Evolutionary conservation across 2,113 vertebrate species (phyloP).

Genomic region (Cairina moschata): DNA sequence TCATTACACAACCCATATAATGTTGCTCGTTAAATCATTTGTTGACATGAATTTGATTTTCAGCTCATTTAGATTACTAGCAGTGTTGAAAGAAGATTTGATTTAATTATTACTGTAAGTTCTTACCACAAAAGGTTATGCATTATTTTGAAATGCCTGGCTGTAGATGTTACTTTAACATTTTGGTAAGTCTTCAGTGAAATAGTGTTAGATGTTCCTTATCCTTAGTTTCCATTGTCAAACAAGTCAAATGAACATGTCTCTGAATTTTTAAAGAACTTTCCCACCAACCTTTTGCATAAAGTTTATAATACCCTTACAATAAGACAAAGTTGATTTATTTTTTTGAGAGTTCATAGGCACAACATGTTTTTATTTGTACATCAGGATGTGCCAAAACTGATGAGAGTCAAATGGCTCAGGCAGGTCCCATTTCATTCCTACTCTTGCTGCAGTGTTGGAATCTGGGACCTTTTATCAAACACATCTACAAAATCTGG

Average conservation of each 20-base stretch:
- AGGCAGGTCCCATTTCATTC: background rate
- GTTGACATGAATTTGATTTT: background rate
- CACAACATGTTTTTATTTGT: background rate
- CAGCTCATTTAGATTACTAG: background rate
- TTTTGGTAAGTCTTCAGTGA: background rate
- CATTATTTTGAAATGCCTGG: background rate
- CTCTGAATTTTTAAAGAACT: background rate
- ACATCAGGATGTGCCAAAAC: background rate
- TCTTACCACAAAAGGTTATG: background rate
- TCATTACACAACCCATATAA: background rate
- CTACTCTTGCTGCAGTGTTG: background rate
- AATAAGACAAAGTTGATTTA: background rate
- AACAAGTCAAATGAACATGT: background rate
- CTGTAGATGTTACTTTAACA: background rate
- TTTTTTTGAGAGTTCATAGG: background rate
- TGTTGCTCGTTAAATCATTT: background rate
- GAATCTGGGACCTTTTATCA: background rate
- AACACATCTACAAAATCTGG: accelerated
- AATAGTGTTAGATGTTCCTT: background rate
- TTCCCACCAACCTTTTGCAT: background rate
- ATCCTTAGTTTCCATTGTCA: background rate
- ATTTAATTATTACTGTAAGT: background rate
- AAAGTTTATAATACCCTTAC: background rate
- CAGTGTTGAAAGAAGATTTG: background rate
- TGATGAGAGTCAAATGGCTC: accelerated